Conservation (phyloP, 2,797 vertebrate species). For the Euthynnus affinis region DNA sequence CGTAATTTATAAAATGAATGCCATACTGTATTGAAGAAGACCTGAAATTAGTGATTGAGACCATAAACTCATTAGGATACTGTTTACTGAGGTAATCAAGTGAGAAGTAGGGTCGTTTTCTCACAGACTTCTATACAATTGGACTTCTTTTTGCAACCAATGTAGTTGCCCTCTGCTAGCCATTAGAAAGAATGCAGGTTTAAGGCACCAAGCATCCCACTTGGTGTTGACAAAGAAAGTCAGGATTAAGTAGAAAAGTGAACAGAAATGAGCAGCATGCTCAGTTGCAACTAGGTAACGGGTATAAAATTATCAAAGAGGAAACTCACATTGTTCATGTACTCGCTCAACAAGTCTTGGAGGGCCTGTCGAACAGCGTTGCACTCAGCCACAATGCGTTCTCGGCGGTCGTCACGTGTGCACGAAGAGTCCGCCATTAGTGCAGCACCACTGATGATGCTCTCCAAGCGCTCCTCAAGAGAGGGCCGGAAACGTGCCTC, state of each 20-base stretch:
- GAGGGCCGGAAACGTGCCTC: slow-evolving; percentile 98
- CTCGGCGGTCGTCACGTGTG: slow-evolving; percentile 96
- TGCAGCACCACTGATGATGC: slow-evolving; percentile 98
- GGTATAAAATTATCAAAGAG: slow-evolving; percentile 11
- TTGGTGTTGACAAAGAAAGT: neutral
- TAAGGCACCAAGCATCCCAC: too few species aligned
- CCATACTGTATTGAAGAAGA: too few species aligned
- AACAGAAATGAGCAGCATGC: neutral
- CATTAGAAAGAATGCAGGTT: neutral
- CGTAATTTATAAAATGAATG: too few species aligned
- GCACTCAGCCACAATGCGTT: slow-evolving; percentile 98
- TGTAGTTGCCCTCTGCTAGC: too few species aligned
- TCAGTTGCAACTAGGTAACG: neutral
- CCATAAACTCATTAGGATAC: too few species aligned
- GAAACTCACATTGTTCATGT: slow-evolving; percentile 98
- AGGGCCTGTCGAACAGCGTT: slow-evolving; percentile 98
- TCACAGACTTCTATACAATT: too few species aligned
- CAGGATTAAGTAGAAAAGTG: neutral
- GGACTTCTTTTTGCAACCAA: too few species aligned
- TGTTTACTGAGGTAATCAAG: too few species aligned
- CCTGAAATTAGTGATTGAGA: too few species aligned
- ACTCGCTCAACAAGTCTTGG: slow-evolving; percentile 97
- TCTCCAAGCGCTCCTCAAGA: slow-evolving; percentile 97
- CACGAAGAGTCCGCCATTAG: slow-evolving; percentile 99
- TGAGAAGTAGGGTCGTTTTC: too few species aligned